Base-by-base conservation (phyloP, 2,113 vertebrate genomes). In the Laterallus jamaicensis region DNA sequence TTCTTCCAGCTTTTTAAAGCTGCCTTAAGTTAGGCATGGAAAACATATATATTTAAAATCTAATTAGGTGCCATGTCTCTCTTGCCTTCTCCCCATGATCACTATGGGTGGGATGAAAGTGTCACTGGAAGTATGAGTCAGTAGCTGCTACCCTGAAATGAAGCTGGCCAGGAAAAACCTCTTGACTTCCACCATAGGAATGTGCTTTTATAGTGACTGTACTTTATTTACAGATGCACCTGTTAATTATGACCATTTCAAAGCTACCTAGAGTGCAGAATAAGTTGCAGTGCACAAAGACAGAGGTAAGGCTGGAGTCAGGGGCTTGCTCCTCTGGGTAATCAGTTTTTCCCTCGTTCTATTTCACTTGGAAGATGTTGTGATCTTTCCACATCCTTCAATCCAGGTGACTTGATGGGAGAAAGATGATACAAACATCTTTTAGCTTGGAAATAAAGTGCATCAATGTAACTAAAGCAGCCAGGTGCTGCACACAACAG, bases 261-360 rank as follows among this genome's bases (percentile, higher is more conserved):
- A 55, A 66, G 71, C 55, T 42, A 42, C 35, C 11, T 15, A 21
- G 37, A n/a, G 39, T 22, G 59, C 58, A 66, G 62, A 71, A 31
- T 22, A 37, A 78, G 28, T 26, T 52, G 54, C 59, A 42, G 11
- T 42, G 26, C 13, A 6, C 31, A n/a, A 56, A 87, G 44, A 37
- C 55, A 56, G 17, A 37, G 73, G 42, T 18, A 75, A 77, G 67
- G 76, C 15, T 28, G 39, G 81, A 64, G 28, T 75, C 79, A 60
- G 74, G 9, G 63, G 42, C 29, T 63, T 32, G 64, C 85, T 95
- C 96, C 95, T 97, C 32, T 96, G 40, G 79, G 87, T 85, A 95
- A 84, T 55, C 56, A 67, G 26, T 91, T 93, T 79, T 97, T 39
- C 39, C 39, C 9, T 39, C 9, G 39, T 39, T 39, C 39, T 39